Evolutionary conservation across 2,113 vertebrate genomes (phyloP).

Genomic region (mouse (Mus musculus)): DNA sequence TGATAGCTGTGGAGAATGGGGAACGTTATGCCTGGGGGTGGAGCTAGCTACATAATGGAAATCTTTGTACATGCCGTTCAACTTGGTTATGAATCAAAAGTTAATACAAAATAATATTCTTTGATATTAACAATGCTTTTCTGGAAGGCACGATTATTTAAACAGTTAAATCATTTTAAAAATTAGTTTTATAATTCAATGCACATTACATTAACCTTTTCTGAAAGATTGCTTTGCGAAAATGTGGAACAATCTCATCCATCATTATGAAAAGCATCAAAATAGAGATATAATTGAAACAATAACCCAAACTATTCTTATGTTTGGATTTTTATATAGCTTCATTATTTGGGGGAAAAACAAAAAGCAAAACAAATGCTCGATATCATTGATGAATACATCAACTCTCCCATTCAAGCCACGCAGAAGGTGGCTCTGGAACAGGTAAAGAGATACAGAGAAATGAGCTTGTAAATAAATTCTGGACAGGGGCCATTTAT

Average conservation of each 20-base stretch:
- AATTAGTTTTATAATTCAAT: neutral
- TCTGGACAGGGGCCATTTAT: neutral
- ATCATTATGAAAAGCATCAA: conserved; percentile 16
- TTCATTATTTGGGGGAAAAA: conserved; percentile 10
- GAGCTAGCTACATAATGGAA: neutral
- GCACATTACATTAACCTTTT: conserved; percentile 25
- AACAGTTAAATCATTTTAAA: conserved; percentile 26
- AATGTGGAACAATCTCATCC: conserved; percentile 10
- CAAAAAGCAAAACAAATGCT: neutral
- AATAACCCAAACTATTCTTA: neutral
- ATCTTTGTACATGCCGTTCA: neutral
- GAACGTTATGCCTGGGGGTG: too few relatives aligned
- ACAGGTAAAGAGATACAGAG: neutral
- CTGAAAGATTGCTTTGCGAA: neutral
- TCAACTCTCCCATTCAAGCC: neutral
- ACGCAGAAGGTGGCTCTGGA: neutral
- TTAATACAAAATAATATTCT: neutral
- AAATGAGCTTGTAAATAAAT: neutral
- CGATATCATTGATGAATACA: neutral
- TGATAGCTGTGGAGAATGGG: neutral
- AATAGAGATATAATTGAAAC: neutral
- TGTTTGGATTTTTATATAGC: conserved; percentile 19
- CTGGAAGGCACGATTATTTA: conserved; percentile 1
- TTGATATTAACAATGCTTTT: neutral
- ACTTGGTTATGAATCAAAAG: neutral